Conservation (phyloP, 1,140 invertebrate genomes). For the Physella acuta region DNA sequence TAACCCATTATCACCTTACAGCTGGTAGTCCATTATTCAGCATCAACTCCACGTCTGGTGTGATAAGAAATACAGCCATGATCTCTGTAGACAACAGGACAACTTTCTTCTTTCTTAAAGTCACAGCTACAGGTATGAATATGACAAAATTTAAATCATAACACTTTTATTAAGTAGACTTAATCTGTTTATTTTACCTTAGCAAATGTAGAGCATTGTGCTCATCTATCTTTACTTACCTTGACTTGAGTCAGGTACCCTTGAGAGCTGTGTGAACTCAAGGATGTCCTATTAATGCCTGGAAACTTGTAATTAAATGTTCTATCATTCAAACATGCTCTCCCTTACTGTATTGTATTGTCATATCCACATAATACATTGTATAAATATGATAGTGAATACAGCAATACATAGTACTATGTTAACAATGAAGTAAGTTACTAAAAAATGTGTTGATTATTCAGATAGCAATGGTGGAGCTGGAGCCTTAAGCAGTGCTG, state of each 20-base stretch:
- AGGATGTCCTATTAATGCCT: background rate
- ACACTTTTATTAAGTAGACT: background rate
- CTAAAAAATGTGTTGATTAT: background rate
- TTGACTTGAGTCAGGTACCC: no score
- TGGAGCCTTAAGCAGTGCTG: background rate
- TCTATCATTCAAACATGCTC: background rate
- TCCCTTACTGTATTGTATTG: background rate
- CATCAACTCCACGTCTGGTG: background rate
- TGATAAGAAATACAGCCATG: background rate
- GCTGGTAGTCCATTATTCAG: slow-evolving; percentile 2
- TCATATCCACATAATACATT: background rate
- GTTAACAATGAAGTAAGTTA: background rate
- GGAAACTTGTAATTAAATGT: background rate
- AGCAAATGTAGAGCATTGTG: no score
- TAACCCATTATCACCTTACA: background rate
- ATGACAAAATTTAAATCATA: background rate
- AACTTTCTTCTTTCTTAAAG: background rate
- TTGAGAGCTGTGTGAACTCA: no score
- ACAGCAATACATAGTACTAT: background rate
- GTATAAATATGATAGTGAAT: background rate
- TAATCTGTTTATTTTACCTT: no score
- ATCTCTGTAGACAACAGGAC: background rate
- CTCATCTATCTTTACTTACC: no score
- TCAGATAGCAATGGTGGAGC: background rate
- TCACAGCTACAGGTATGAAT: background rate